Evolutionary conservation across 2,797 vertebrate species (phyloP), one percentile per base, ranked within the genome.

Genomic region (Hydrophis major): DNA sequence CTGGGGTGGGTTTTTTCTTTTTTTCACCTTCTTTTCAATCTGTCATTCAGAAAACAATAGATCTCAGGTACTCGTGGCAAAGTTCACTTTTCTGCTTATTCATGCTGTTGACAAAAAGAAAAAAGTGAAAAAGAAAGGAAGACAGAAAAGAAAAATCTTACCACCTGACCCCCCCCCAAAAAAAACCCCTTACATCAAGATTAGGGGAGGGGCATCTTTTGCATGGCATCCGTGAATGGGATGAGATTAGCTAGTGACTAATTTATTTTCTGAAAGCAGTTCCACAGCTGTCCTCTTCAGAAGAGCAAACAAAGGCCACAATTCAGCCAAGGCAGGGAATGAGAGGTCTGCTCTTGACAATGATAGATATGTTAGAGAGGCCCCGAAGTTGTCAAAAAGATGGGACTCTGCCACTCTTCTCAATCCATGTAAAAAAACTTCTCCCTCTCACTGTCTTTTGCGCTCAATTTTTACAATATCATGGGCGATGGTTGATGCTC

Each of bases 41-140:
- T 97, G 96, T 94, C 94, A 57, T 96, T 97, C 87, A 53, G 55
- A 95, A 95, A 97, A 98, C 96, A 98, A 97, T 96, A 95, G 95
- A 91, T 92, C 66, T 90, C 88, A 83, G 96, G 92, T 96, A 95
- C 94, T 89, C 87, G 94, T 96, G 96, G 94, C 93, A 94, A 89
- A 66, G 2, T 94, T 95, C 87, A 88, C 88, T 93, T 96, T 97
- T 91, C 93, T 93, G 93, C 87, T 88, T 89, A 91, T 91, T 91
- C 90, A 89, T 89, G 90, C 12, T 91, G 69, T 22, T 83, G 57
- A 88, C 69, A 83, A 55, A 55, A 53, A 53, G 50, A 86, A 63
- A 42, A 42, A 83, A 47, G 78, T 83, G 42, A 83, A 83, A 83
- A 83, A 83, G 78, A 78, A 42, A 47, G 37, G 42, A 83, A 47